These are phyloP conservation scores for Tenthredo distinguenda DNA, from an alignment of 2,888 invertebrate genomes.

Conservation along the genomic window DNA sequence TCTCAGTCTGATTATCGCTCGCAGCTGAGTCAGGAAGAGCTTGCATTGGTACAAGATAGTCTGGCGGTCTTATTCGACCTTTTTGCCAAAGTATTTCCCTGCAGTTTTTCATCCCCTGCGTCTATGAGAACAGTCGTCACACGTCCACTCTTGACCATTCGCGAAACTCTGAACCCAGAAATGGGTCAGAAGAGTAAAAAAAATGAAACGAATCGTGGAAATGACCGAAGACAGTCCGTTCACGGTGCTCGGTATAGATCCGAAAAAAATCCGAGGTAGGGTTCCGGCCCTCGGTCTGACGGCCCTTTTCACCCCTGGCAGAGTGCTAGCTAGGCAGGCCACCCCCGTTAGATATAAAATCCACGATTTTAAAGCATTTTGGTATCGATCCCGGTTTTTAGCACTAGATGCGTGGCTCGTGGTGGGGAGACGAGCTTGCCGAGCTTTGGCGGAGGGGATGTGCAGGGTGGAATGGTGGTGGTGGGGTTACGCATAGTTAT, in stretches of 20 bases:
- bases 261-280: slow-evolving; percentile 7
- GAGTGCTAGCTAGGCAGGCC: slow-evolving; percentile 62
- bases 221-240: not conserved
- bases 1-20: slow-evolving; percentile 38
- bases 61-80: slow-evolving; percentile 41
- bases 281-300: slow-evolving; percentile 79
- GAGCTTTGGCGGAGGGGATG: slow-evolving; percentile 66
- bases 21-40: slow-evolving; percentile 33
- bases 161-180: not conserved
- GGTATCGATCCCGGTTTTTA: slow-evolving; percentile 84
- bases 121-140: not conserved
- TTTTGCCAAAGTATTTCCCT: not conserved
- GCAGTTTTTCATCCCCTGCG: not conserved
- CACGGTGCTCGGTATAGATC: not conserved
- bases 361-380: slow-evolving; percentile 84
- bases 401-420: slow-evolving; percentile 77
- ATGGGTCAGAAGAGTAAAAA: not conserved
- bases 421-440: slow-evolving; percentile 57
- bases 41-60: slow-evolving; percentile 4
- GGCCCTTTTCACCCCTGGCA: slow-evolving; percentile 68
- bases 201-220: not conserved
- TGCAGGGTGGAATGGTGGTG: slow-evolving; percentile 65
- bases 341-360: slow-evolving; percentile 81
- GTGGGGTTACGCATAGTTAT: slow-evolving; percentile 59
- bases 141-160: not conserved